Evolutionary conservation across 2,797 vertebrate species (phyloP).

Genomic region (Zalophus californianus): DNA sequence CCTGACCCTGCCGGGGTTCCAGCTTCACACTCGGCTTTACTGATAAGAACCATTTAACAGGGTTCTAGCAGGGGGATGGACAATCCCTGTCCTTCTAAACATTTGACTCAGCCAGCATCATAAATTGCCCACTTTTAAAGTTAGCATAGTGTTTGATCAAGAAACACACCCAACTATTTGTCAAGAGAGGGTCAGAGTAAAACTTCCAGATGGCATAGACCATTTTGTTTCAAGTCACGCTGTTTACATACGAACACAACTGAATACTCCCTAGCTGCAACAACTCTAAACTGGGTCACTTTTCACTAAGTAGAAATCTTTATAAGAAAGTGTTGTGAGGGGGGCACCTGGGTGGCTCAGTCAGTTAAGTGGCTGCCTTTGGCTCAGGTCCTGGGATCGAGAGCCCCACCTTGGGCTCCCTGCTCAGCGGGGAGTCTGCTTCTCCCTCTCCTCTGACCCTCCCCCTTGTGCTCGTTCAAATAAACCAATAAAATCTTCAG

Average conservation of each 20-base stretch:
- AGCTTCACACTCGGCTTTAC: not conserved
- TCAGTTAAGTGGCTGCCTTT: not conserved
- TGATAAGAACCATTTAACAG: not conserved
- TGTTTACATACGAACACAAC: not conserved
- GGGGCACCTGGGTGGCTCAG: not conserved
- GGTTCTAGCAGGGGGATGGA: rapidly evolving
- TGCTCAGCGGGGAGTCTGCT: not conserved
- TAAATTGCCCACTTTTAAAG: not conserved
- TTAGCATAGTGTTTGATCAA: not conserved
- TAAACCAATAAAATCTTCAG: not conserved
- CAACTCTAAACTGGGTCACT: not conserved
- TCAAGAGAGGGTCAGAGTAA: not conserved
- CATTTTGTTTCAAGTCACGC: not conserved
- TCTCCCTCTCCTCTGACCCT: not conserved
- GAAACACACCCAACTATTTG: not conserved
- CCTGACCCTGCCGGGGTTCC: not conserved
- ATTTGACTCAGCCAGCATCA: not conserved
- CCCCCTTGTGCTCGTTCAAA: not conserved
- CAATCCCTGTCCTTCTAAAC: not conserved
- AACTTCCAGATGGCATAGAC: not conserved
- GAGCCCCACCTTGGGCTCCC: not conserved
- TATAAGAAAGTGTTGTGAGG: not conserved
- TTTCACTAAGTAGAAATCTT: not conserved
- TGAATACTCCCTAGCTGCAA: not conserved
- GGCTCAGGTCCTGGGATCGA: not conserved